Conservation (phyloP, 1,140 invertebrate genomes). For the Drosophila rhopaloa region DNA sequence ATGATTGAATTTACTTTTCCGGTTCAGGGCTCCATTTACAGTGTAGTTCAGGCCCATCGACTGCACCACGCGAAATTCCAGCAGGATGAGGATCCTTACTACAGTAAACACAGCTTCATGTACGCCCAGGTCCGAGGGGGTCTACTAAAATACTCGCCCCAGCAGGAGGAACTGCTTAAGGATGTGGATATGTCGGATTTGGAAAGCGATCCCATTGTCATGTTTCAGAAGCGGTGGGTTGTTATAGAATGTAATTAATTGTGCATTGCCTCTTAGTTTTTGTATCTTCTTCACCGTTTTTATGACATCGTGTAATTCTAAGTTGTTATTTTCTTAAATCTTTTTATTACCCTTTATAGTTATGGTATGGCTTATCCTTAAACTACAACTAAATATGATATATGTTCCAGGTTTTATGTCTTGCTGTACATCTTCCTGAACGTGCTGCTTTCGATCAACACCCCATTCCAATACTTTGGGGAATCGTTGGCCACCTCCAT, state of each 20-base stretch:
- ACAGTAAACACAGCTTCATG: conserved; percentile 93
- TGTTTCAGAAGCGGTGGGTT: conserved; percentile 91
- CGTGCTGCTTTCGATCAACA: conserved; percentile 89
- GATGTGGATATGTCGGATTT: conserved; percentile 94
- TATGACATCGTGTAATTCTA: no score
- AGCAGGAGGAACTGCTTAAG: conserved; percentile 89
- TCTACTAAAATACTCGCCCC: conserved; percentile 88
- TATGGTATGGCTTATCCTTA: no score
- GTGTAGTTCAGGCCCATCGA: conserved; percentile 93
- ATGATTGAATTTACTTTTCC: not conserved
- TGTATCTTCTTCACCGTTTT: not conserved
- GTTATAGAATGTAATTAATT: not conserved
- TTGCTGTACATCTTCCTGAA: conserved; percentile 88
- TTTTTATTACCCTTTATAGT: no score
- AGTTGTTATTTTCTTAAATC: no score
- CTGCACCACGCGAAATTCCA: conserved; percentile 95
- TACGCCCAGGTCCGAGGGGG: conserved; percentile 92
- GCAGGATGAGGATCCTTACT: conserved; percentile 95
- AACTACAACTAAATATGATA: no score
- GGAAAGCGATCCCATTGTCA: conserved; percentile 92
- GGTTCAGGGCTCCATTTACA: conserved; percentile 88
- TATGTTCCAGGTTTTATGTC: conserved; percentile 88
- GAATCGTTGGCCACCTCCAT: conserved; percentile 87
- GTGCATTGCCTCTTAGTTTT: no score
- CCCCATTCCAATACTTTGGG: conserved; percentile 90